Evolutionary conservation across 1,140 invertebrate genomes (phyloP).

Genomic region (Agraylea sexmaculata): DNA sequence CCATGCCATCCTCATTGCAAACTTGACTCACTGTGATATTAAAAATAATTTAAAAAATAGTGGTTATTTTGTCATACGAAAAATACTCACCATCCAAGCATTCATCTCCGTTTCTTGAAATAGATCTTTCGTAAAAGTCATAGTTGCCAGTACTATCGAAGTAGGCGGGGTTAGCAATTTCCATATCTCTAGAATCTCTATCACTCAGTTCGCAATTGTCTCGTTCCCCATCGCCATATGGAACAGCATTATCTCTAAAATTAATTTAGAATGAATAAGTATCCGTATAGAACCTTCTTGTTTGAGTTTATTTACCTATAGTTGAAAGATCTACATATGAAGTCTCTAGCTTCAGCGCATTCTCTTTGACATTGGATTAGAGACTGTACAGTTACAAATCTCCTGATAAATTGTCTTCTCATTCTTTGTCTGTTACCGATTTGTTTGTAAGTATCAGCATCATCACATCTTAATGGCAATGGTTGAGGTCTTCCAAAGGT

Average conservation of each 20-base stretch:
- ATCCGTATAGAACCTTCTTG: background rate
- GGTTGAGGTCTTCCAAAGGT: slow-evolving; percentile 29
- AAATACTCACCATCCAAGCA: slow-evolving; percentile 66
- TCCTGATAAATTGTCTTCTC: slow-evolving; percentile 62
- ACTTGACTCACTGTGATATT: slow-evolving; percentile 66
- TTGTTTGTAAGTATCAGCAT: slow-evolving; percentile 68
- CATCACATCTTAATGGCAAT: slow-evolving; percentile 50
- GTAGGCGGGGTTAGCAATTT: slow-evolving; percentile 70
- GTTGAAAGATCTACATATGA: slow-evolving; percentile 81
- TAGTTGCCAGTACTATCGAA: slow-evolving; percentile 75
- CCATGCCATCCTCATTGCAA: slow-evolving; percentile 88
- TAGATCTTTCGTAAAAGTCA: slow-evolving; percentile 75
- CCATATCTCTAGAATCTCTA: slow-evolving; percentile 69
- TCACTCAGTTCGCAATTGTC: slow-evolving; percentile 86
- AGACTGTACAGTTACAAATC: slow-evolving; percentile 58
- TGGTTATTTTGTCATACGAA: slow-evolving; percentile 7
- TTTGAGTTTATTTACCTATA: slow-evolving; percentile 44
- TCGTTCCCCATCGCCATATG: slow-evolving; percentile 51
- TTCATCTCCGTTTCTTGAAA: slow-evolving; percentile 57
- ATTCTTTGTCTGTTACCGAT: slow-evolving; percentile 62
- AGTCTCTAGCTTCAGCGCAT: slow-evolving; percentile 70
- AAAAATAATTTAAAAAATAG: slow-evolving; percentile 16
- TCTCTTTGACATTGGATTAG: slow-evolving; percentile 69
- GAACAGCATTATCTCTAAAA: slow-evolving; percentile 40
- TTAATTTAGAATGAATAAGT: slow-evolving; percentile 4